phyloP scores from a whole-genome alignment of 1,140 invertebrate species.

The Wasmannia auropunctata region DNA sequence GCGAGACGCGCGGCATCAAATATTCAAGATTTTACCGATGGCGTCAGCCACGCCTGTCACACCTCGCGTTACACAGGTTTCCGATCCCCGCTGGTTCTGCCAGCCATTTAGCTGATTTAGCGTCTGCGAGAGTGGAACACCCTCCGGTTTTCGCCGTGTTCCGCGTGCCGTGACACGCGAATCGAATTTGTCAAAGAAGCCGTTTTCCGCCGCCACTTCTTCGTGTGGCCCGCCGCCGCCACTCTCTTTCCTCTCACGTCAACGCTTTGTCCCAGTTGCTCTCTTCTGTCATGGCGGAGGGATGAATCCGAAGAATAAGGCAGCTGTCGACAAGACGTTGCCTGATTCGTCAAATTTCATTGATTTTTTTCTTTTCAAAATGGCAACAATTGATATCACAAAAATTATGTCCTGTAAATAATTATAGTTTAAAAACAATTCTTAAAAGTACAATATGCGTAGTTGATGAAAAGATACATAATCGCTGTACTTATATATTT shows the following conservation, averaged over 20 bases:
- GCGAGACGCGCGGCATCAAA: constrained; percentile 71
- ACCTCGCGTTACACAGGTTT: constrained; percentile 75
- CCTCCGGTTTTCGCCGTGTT: constrained; percentile 78
- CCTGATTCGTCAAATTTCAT: constrained; percentile 26
- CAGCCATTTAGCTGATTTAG: constrained; percentile 80
- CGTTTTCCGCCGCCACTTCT: constrained; percentile 71
- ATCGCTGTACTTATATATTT: constrained; percentile 1
- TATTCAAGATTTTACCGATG: constrained; percentile 75
- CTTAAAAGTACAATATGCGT: background rate
- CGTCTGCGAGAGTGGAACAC: constrained; percentile 73
- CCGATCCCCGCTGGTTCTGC: constrained; percentile 54
- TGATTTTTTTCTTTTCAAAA: background rate
- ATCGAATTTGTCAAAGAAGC: constrained; percentile 83
- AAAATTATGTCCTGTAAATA: background rate
- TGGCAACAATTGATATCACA: constrained; percentile 1
- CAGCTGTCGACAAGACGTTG: constrained; percentile 62
- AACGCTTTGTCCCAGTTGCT: background rate
- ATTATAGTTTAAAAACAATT: background rate
- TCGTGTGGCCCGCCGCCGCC: constrained; percentile 13
- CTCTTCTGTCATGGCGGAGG: background rate
- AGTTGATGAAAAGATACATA: background rate
- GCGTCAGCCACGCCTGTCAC: constrained; percentile 73
- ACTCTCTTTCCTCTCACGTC: constrained; percentile 33
- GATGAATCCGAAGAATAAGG: constrained; percentile 60
- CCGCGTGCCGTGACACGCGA: constrained; percentile 81